Percentiles rank a stretch among this genome's conserved stretches.
Conservation (phyloP, 1,140 invertebrate species). For the Heterodera schachtii region DNA sequence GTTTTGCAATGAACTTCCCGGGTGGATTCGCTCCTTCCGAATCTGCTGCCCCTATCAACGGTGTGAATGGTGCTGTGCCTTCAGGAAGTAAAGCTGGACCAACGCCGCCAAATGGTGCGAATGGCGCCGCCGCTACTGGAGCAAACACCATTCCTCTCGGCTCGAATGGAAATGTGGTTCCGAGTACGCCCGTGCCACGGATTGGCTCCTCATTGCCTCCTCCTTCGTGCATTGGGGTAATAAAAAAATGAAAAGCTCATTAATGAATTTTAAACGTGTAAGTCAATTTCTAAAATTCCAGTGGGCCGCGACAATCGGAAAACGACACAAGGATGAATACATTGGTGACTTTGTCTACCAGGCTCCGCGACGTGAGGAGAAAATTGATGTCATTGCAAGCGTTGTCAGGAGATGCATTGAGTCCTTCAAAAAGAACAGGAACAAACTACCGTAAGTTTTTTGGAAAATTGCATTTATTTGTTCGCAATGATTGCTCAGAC, state of each 20-base stretch:
- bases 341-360: constrained; percentile 10
- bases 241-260: neutral
- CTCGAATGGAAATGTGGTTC: constrained; percentile 1
- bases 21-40: neutral
- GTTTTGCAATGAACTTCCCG: constrained; percentile 15
- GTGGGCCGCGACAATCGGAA: constrained; percentile 13
- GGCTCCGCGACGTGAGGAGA: constrained; percentile 12
- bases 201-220: neutral
- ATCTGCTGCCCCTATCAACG: neutral
- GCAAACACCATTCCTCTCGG: neutral
- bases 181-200: neutral
- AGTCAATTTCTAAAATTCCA: neutral
- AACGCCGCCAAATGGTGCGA: neutral
- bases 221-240: constrained; percentile 12
- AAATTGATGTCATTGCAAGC: constrained; percentile 3
- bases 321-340: neutral
- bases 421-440: neutral
- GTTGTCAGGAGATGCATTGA: constrained; percentile 1
- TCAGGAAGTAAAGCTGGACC: neutral
- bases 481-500: neutral
- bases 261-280: neutral
- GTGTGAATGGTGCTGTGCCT: neutral
- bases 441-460: neutral
- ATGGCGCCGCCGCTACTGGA: too few relatives aligned
- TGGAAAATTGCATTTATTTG: neutral